A percentile compares a stretch with the other conserved stretches of the same genome.
phyloP scores from a whole-genome alignment of 2,888 invertebrate species.

The Tholera decimalis region DNA sequence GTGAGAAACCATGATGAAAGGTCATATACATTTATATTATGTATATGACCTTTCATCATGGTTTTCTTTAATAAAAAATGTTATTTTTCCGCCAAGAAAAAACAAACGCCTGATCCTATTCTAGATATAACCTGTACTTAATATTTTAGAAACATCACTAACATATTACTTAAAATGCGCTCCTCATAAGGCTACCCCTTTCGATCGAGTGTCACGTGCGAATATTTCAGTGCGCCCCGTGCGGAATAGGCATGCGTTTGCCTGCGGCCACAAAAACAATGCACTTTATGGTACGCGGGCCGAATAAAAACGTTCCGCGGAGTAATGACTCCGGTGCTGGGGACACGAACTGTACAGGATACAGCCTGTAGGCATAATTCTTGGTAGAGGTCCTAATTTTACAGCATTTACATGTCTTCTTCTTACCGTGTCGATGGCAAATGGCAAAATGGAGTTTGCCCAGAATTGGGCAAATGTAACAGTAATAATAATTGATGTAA shows the following conservation, averaged over 20 bases:
- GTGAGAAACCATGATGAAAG: too few relatives aligned
- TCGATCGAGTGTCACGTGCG: constrained; percentile 8
- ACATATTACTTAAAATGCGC: constrained; percentile 13
- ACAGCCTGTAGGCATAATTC: not conserved
- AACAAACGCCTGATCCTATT: too few relatives aligned
- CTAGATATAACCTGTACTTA: not conserved
- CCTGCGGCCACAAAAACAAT: constrained; percentile 47
- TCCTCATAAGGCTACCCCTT: constrained; percentile 13
- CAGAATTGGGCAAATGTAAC: too few relatives aligned
- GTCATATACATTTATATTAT: too few relatives aligned
- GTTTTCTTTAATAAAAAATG: too few relatives aligned
- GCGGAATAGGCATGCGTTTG: constrained; percentile 5
- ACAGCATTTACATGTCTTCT: not conserved
- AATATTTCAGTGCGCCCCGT: constrained; percentile 30
- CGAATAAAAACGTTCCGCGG: constrained; percentile 41
- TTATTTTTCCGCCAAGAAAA: too few relatives aligned
- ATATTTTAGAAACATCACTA: not conserved
- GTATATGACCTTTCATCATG: too few relatives aligned
- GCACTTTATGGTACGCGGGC: constrained; percentile 41
- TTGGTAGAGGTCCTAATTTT: not conserved
- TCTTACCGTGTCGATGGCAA: too few relatives aligned
- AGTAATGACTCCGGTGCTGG: constrained; percentile 34
- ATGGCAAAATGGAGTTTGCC: too few relatives aligned
- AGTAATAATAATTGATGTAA: too few relatives aligned
- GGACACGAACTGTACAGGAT: constrained; percentile 7